Base-by-base conservation (phyloP, 30 jellyfish, hydroid and myxozoan genomes). In the Turritopsis dohrnii region DNA sequence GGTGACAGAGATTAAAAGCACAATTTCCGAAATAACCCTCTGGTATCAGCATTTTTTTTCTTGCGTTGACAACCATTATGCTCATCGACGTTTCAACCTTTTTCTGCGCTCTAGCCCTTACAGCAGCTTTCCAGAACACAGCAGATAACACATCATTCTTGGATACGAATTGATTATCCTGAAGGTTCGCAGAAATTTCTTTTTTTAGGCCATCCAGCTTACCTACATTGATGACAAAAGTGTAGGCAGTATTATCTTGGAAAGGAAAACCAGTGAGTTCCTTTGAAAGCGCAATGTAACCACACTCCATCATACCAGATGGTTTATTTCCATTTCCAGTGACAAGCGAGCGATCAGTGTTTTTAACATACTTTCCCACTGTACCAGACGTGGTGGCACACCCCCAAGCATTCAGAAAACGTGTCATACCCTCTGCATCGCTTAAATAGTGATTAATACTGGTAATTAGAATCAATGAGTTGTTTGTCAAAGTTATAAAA, bases 131-230 rank as follows among this genome's bases (percentile, higher is more conserved):
- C 77, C 77, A 69, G 28, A 69, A n/a, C 0, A 69, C 30, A 9
- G 77, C 77, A 69, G 77, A n/a, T 69, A 69, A 69, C 28, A 69
- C 30, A 69, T 69, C 77, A 69, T 69, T 69, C 77, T 69, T 69
- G 30, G 77, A 69, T 19, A 69, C 9, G 22, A n/a, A 69, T 27
- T n/a, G 28, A 69, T 19, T 19, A 23, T 27, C 77, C 31, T 23
- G 77, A 0, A 69, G 30, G 19, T 69, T 27, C 30, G 9, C 22
- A 19, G 77, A 69, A 69, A 0, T 7, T 19, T 27, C 1, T 69
- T 69, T 27, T 0, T 69, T 69, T 9, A 69, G 30, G 19, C 31
- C 9, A 21, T 69, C 77, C 77, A 69, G 30, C 22, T 69, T 69
- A n/a, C 17, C 22, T n/a, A 69, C 9, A 69, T 23, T 9, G 30